phyloP scores from a whole-genome alignment of 2,888 invertebrate species.

The Heliothis peltigera region DNA sequence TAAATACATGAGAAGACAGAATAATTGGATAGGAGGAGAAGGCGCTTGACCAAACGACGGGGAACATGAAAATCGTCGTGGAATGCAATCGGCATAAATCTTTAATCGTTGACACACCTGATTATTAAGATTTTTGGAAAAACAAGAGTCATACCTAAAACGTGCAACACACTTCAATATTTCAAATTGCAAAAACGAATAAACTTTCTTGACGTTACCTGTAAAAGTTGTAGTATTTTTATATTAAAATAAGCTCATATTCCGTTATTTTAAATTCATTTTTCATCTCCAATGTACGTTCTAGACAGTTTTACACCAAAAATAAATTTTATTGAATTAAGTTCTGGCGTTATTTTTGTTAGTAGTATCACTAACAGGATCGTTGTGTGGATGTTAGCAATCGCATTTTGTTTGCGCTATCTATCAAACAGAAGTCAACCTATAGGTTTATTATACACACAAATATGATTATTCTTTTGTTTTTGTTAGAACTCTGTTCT shows the following conservation, averaged over 20 bases:
- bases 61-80: no score
- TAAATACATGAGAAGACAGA: not conserved
- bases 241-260: no score
- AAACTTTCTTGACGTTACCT: no score
- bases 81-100: no score
- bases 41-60: no score
- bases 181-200: no score
- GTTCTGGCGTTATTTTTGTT: constrained; percentile 18
- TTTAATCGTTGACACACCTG: no score
- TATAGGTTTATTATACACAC: constrained; percentile 16
- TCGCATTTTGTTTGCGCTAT: constrained; percentile 35
- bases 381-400: constrained; percentile 54
- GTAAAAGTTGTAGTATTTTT: no score
- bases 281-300: constrained; percentile 1
- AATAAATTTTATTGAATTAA: constrained; percentile 5
- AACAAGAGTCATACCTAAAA: not conserved
- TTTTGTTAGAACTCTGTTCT: not conserved
- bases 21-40: not conserved
- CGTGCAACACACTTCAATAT: not conserved
- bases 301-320: not conserved
- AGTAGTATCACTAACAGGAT: constrained; percentile 15
- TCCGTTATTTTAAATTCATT: constrained; percentile 4
- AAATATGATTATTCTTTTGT: constrained; percentile 27
- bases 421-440: constrained; percentile 9
- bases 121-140: not conserved